Evolutionary conservation across 2,797 vertebrate genomes (phyloP).

Genomic region (Propithecus perrieri): DNA sequence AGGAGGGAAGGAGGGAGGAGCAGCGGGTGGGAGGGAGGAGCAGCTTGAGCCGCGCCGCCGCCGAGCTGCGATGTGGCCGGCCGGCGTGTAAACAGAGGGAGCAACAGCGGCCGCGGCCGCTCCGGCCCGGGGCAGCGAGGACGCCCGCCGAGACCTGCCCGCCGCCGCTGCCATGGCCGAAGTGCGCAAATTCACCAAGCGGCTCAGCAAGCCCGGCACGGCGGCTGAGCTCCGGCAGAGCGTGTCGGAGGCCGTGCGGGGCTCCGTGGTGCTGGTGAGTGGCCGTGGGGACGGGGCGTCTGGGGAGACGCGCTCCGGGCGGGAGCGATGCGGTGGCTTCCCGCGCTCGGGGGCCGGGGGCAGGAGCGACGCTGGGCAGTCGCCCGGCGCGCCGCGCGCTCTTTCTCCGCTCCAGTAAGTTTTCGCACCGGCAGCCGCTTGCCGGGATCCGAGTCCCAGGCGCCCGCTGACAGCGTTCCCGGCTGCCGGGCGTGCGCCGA

Average conservation of each 20-base stretch:
- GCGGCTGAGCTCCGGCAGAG: conserved; percentile 96
- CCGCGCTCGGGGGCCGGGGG: background rate
- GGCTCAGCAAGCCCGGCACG: conserved; percentile 96
- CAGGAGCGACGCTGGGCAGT: background rate
- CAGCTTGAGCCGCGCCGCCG: conserved; percentile 1
- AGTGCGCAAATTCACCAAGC: conserved; percentile 97
- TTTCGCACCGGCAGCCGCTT: conserved; percentile 5
- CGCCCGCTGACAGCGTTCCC: conserved; percentile 1
- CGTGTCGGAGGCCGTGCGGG: conserved; percentile 95
- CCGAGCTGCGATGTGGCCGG: conserved; percentile 43
- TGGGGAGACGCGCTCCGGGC: background rate
- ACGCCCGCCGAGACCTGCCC: background rate
- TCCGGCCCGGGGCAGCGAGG: background rate
- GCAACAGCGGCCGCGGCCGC: conserved; percentile 18
- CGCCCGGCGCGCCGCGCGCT: background rate
- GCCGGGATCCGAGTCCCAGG: conserved; percentile 10
- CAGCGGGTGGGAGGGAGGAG: background rate
- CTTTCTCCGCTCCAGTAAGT: conserved; percentile 60
- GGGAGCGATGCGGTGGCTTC: background rate
- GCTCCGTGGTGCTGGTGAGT: conserved; percentile 92
- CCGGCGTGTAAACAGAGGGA: conserved; percentile 67
- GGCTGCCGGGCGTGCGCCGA: background rate
- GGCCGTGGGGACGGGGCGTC: background rate
- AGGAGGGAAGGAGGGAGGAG: conserved; percentile 30
- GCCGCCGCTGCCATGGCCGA: conserved; percentile 88